A percentile compares a stretch with the other conserved stretches of the same genome.
Conservation (phyloP, 2,888 invertebrate species). For the Tinea trinotella region DNA sequence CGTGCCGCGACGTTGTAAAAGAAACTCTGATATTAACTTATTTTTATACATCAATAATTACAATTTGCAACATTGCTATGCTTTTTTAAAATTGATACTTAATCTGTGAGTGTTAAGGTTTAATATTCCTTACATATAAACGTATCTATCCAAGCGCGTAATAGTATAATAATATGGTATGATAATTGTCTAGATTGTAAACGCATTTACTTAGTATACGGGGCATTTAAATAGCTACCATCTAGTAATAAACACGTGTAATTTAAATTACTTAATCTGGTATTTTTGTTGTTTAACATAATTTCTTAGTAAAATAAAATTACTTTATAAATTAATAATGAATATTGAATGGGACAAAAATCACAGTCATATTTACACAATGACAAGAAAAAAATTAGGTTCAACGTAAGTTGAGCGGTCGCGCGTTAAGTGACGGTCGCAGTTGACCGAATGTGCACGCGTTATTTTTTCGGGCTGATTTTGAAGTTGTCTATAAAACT, state of each 20-base stretch:
- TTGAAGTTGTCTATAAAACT: too few species aligned
- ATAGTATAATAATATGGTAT: constrained; percentile 10
- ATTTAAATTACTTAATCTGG: background rate
- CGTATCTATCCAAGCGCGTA: constrained; percentile 4
- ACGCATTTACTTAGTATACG: constrained; percentile 4
- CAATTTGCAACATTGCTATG: background rate
- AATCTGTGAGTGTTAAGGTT: background rate
- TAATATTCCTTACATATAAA: background rate
- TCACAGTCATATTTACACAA: too few species aligned
- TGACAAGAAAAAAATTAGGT: too few species aligned
- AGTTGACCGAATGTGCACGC: too few species aligned
- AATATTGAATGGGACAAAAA: too few species aligned
- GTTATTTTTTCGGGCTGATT: too few species aligned
- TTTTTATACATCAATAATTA: background rate
- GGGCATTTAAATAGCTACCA: background rate
- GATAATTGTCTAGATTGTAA: constrained; percentile 15
- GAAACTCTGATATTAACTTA: background rate
- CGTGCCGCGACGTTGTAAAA: background rate
- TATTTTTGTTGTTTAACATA: background rate
- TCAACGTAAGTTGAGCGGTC: too few species aligned
- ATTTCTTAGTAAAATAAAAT: background rate
- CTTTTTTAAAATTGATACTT: background rate
- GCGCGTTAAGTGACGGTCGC: too few species aligned
- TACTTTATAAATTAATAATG: too few species aligned
- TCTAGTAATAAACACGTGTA: background rate